Base-by-base conservation (phyloP, 2,797 vertebrate species). In the Phataginus tetradactyla region DNA sequence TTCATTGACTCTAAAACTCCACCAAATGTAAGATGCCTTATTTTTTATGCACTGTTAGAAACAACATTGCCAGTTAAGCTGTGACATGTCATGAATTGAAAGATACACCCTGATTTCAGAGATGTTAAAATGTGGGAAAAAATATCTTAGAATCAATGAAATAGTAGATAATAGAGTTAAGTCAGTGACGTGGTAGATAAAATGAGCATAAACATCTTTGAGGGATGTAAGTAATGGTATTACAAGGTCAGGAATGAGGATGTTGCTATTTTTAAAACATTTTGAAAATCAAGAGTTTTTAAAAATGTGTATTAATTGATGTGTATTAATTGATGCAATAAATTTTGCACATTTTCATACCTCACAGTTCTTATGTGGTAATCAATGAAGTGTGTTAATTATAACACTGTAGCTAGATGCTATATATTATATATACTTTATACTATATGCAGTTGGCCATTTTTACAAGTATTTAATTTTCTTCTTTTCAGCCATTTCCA, bases 401-500 rank as follows among this genome's bases (percentile, higher is more conserved):
- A 51, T 93, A 63, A n/a, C 77, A 25, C 29, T 59, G 29, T 21
- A 68, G 29, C 63, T 59, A 6, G 21, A 13, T n/a, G 49, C 64
- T 68, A 7, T 66, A 17, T 68, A 18, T n/a, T 34, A 18, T 34
- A 18, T 37, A 10, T 53, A n/a, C 18, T 13, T n/a, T n/a, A 34
- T 5, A n/a, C 25, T 53, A 0, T 72, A 39, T 3, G 5, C 14
- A 3, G 53, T 39, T 90, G 66, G 25, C 37, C 51, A 21, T 86
- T 75, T 45, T 89, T 86, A 86, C 55, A n/a, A 78, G 78, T 68
- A 57, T 95, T 96, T 85, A 79, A 59, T 97, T 96, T 90, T 96
- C 89, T 97, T 96, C 83, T 95, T 98, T 98, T 81, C 97, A 99
- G 99, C 96, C 98, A 45, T 99, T 99, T 98, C 98, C 98, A 83